phyloP scores from a whole-genome alignment of 1,140 invertebrate species.

The Camponotus pennsylvanicus region DNA sequence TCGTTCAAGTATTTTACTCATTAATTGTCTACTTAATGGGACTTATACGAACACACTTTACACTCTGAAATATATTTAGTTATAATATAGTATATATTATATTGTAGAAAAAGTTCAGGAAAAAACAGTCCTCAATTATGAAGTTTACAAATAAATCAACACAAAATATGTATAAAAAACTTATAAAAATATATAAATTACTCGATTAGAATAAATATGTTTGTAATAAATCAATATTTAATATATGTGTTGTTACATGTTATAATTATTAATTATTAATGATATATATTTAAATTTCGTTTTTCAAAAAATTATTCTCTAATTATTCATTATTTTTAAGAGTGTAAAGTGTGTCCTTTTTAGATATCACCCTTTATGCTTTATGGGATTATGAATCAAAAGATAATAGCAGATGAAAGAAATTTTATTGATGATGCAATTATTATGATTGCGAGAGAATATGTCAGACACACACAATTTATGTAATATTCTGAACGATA shows the following conservation, averaged over 20 bases:
- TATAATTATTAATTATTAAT: neutral
- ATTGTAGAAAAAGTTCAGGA: neutral
- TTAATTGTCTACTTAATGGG: constrained; percentile 42
- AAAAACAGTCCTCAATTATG: neutral
- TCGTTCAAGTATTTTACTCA: constrained; percentile 59
- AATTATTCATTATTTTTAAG: constrained; percentile 20
- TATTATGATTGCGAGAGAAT: neutral
- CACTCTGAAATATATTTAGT: constrained; percentile 22
- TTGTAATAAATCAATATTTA: neutral
- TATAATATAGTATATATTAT: neutral
- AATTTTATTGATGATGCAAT: neutral
- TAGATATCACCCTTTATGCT: constrained; percentile 26
- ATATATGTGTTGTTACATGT: neutral
- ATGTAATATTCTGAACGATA: constrained; percentile 21
- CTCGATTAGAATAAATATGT: neutral
- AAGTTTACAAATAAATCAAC: neutral
- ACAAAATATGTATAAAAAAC: too few relatives aligned
- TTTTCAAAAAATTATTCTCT: neutral
- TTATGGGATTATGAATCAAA: neutral
- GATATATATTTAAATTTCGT: neutral
- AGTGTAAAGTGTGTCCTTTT: constrained; percentile 6
- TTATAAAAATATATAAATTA: neutral
- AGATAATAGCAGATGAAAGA: neutral
- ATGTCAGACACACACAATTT: neutral
- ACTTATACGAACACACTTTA: neutral